Base-by-base conservation (phyloP, 2,113 vertebrate species). In the Mesocricetus auratus region DNA sequence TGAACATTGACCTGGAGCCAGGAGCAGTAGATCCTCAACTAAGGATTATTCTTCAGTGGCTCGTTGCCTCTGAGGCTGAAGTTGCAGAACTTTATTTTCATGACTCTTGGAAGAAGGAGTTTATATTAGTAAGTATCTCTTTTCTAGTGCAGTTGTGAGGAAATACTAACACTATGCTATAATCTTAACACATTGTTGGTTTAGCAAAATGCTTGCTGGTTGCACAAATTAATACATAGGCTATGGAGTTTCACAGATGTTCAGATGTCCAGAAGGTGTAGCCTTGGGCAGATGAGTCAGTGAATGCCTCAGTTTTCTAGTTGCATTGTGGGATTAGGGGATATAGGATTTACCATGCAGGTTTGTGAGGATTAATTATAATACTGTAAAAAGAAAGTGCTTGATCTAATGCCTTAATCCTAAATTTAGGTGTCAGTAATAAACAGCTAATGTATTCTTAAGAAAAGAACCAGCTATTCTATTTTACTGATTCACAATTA, bases 41-140 rank as follows among this genome's bases (percentile, higher is more conserved):
- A 94, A 98, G 99, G 98, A 98, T 98, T 94, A 97, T 98, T 78
- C 99, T 99, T 93, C 99, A 99, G 97, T 99, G 99, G 99, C 98
- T 99, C 5, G 98, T 99, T 3, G 99, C 99, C 94, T 99, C 99
- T n/a, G 99, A 99, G 96, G 98, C 98, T 7, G 99, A 99, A 45
- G 92, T 99, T 74, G 96, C 98, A 31, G 98, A 99, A 68, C 98
- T 99, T 96, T 98, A 98, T 96, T 99, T 99, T 71, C 98, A 93
- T 29, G 98, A 99, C 1, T 7, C 94, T 83, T 77, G 97, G 47
- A 98, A 99, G 73, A 98, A 98, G 94, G 99, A 99, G 36, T 99
- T 99, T 1, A 98, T 99, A 87, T 98, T 98, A 97, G 99, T 99
- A 97, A 99, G 99, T 98, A 94, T 47, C 75, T 89, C 29, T 33